Conservation (phyloP, 1,140 invertebrate genomes). For the Thrips palmi region DNA sequence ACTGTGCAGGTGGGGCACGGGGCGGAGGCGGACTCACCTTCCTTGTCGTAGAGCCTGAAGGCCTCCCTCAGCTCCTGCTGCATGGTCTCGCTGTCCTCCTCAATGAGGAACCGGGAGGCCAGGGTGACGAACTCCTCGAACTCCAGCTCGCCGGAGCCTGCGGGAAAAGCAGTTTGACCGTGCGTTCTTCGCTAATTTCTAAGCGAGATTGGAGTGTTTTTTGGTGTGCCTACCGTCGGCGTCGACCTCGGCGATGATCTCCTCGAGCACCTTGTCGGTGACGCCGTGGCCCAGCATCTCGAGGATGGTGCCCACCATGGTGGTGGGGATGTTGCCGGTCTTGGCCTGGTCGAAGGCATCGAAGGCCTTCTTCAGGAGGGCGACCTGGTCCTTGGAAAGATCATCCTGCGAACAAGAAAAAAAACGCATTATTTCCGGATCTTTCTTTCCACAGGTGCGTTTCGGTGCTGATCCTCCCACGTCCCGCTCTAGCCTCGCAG, state of each 20-base stretch:
- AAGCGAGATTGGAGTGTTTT: conserved; percentile 5
- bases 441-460: too few relatives aligned
- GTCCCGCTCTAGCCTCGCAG: too few relatives aligned
- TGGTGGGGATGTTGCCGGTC: conserved; percentile 81
- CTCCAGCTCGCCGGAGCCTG: conserved; percentile 84
- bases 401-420: too few relatives aligned
- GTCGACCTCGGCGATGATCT: conserved; percentile 89
- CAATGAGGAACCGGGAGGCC: conserved; percentile 84
- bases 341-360: conserved; percentile 92
- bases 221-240: conserved; percentile 63
- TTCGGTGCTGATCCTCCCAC: too few relatives aligned
- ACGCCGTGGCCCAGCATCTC: conserved; percentile 91
- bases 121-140: conserved; percentile 89
- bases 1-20: too few relatives aligned
- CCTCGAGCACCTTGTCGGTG: conserved; percentile 85
- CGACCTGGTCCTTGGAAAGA: too few relatives aligned
- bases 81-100: conserved; percentile 84
- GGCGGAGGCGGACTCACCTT: too few relatives aligned
- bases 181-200: conserved; percentile 1
- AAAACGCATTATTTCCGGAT: too few relatives aligned
- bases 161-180: conserved; percentile 11
- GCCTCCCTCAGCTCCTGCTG: conserved; percentile 84
- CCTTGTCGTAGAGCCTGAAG: conserved; percentile 75
- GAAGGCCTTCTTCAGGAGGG: conserved; percentile 84
- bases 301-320: conserved; percentile 86